Evolutionary conservation across 2,113 vertebrate genomes (phyloP), one percentile per base, ranked within the genome.

Genomic region (Archilochus colubris): DNA sequence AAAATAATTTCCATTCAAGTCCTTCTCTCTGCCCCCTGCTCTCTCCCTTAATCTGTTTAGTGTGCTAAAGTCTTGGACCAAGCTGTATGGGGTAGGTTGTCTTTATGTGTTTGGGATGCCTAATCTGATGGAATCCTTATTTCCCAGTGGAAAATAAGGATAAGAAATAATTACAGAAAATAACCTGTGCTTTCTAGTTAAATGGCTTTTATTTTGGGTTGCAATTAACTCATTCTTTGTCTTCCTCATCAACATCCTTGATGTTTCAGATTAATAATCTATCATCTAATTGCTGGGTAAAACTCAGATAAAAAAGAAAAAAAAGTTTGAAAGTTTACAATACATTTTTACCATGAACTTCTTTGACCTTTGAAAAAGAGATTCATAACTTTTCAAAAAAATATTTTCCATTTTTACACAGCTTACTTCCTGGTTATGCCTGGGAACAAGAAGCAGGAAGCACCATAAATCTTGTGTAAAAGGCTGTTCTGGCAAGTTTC

Each of bases 401-500:
- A 58, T 81, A 75, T 93, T 96, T 95, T 96, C 88, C 91, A 90
- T 93, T 95, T 96, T 95, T 89, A 82, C 43, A 75, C 82, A 22
- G 61, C 68, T 83, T 40, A 19, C 90, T 96, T 97, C 95, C 91
- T 94, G 80, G 69, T 93, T 95, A 44, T 93, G 92, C 88, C 76
- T 96, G 95, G 93, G 94, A 97, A 95, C 82, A 88, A 92, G 93
- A 88, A 90, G 73, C 79, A 90, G 95, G 95, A 96, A 97, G 80
- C 66, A 72, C 69, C 88, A 66, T 93, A 95, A 96, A 93, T 95
- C 91, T 91, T 95, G n/a, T 48, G 92, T 61, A 95, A 92, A 83
- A 91, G 38, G 44, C 82, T 84, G 2, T 69, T 87, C 70, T 97
- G 96, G 95, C 95, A 77, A 54, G n/a, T 23, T 93, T 96, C 93